Conservation (phyloP, 2,888 invertebrate genomes). For the Nomada ruficornis region DNA sequence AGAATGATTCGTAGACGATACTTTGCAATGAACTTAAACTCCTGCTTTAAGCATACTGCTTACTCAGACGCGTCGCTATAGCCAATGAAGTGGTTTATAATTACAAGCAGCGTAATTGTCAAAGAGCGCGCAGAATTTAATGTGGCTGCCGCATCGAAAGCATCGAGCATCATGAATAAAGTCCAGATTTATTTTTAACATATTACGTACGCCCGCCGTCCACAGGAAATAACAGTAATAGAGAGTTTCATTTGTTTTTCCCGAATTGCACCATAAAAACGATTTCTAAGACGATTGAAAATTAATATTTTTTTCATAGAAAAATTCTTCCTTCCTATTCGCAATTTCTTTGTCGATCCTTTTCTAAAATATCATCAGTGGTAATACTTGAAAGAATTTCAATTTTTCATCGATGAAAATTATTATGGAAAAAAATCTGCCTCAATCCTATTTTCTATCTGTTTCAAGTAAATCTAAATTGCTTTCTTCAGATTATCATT, state of each 20-base stretch:
- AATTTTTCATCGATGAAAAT: too few relatives aligned
- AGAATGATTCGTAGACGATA: not conserved
- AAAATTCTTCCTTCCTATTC: too few relatives aligned
- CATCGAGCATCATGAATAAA: slow-evolving; percentile 50
- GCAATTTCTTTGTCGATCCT: too few relatives aligned
- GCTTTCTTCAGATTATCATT: too few relatives aligned
- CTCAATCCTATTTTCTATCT: too few relatives aligned
- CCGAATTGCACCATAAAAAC: not conserved
- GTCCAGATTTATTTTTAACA: slow-evolving; percentile 55
- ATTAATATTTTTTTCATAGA: not conserved
- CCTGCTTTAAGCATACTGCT: not conserved
- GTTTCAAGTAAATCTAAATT: too few relatives aligned
- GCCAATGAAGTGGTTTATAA: slow-evolving; percentile 5
- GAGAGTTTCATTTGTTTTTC: slow-evolving; percentile 13
- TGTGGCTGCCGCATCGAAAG: slow-evolving; percentile 32
- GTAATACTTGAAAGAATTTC: too few relatives aligned
- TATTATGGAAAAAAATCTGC: too few relatives aligned
- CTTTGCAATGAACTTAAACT: not conserved
- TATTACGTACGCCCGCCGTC: slow-evolving; percentile 39
- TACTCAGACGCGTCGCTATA: not conserved
- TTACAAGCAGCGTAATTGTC: slow-evolving; percentile 10
- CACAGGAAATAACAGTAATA: slow-evolving; percentile 21
- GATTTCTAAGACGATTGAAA: not conserved
- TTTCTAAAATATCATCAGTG: too few relatives aligned
- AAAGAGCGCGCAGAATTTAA: slow-evolving; percentile 34